Percentiles rank a stretch among this genome's conserved stretches.
Evolutionary conservation across 2,113 vertebrate species (phyloP).

Genomic region (Sitta europaea): DNA sequence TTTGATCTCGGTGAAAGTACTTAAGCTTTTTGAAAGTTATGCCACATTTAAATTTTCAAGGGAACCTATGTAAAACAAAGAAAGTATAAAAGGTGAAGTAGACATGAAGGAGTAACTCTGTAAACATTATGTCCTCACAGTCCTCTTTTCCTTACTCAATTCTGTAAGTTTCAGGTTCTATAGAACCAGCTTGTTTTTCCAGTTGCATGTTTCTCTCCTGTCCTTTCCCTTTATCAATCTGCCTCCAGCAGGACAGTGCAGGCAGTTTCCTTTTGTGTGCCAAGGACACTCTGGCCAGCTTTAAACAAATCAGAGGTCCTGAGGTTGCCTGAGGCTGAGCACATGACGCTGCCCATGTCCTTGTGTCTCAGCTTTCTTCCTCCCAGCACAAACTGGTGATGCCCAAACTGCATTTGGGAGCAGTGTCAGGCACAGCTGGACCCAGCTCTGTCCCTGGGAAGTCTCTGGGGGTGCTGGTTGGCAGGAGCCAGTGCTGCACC

Average conservation of each 20-base stretch:
- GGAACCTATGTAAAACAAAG: neutral
- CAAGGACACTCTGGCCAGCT: neutral
- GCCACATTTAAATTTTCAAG: neutral
- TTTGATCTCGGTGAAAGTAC: neutral
- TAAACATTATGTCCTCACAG: neutral
- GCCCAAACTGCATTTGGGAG: neutral
- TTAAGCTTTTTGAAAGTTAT: neutral
- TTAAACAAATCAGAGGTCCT: neutral
- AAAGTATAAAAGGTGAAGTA: neutral
- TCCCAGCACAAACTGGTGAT: neutral
- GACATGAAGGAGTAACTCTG: neutral
- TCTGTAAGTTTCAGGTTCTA: neutral
- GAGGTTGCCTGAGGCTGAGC: neutral
- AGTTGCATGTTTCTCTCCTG: neutral
- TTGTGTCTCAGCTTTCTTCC: neutral
- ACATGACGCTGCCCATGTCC: neutral
- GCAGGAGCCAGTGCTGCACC: neutral
- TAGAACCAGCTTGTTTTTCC: neutral
- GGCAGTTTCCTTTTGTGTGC: neutral
- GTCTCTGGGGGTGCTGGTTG: neutral
- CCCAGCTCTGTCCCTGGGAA: neutral
- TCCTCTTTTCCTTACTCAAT: neutral
- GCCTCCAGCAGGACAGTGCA: neutral
- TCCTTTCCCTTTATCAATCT: neutral
- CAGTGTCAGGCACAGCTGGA: neutral